A percentile compares a stretch with the other conserved stretches of the same genome.
These are phyloP conservation scores for Leucoptera coffeella DNA, from an alignment of 2,888 invertebrate species.

Conservation along the genomic window DNA sequence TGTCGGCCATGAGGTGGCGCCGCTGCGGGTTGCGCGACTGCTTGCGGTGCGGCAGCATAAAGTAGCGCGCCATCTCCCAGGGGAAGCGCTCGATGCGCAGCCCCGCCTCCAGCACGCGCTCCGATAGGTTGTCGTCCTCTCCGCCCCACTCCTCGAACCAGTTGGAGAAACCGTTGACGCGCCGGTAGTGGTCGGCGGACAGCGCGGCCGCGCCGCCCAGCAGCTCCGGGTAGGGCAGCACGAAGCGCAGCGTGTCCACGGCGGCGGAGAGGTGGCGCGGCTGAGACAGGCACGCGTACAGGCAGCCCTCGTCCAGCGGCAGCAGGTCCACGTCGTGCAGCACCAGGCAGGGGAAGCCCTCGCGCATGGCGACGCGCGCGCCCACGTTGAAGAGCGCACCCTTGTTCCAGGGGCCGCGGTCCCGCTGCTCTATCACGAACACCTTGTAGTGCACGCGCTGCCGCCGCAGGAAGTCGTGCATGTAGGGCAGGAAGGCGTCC, in stretches of 20 bases:
- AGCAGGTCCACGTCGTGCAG: conserved; percentile 89
- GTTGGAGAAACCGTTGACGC: conserved; percentile 33
- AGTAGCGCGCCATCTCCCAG: conserved; percentile 25
- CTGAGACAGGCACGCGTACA: conserved; percentile 71
- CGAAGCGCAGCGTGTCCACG: conserved; percentile 64
- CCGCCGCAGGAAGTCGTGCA: conserved; percentile 77
- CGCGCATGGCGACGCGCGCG: conserved; percentile 64
- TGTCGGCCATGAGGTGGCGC: conserved; percentile 14
- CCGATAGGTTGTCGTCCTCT: conserved; percentile 36
- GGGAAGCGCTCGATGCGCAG: no score
- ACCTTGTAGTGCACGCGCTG: conserved; percentile 81
- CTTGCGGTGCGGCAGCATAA: conserved; percentile 28
- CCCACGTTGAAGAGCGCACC: conserved; percentile 85
- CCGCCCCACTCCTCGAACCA: conserved; percentile 37
- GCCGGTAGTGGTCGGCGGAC: conserved; percentile 18
- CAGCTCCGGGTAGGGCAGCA: conserved; percentile 15
- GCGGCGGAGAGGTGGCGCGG: conserved; percentile 88
- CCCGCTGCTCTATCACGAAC: conserved; percentile 77
- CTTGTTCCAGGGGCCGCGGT: conserved; percentile 75
- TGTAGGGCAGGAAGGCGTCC: conserved; percentile 71
- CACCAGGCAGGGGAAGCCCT: conserved; percentile 73
- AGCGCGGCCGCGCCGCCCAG: conserved; percentile 37
- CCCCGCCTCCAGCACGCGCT: no score
- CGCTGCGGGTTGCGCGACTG: conserved; percentile 17
- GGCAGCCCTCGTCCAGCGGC: conserved; percentile 71